Evolutionary conservation across 2,888 invertebrate species (phyloP).

Genomic region (Baronia brevicornis): DNA sequence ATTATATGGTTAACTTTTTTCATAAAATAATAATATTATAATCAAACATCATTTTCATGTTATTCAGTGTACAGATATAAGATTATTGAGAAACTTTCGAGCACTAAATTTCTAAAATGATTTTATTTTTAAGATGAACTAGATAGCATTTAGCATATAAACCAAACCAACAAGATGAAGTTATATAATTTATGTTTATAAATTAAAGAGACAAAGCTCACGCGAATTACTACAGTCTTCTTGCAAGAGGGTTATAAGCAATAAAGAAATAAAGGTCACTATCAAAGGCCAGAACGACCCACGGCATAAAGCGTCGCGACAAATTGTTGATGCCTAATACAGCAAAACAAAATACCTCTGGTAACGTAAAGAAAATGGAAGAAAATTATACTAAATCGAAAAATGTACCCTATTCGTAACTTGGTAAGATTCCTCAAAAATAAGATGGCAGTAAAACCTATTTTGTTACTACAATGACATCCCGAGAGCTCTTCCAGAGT

Average conservation of each 20-base stretch:
- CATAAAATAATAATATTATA: conserved; percentile 10
- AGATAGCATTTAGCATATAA: too few relatives aligned
- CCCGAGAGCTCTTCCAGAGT: conserved; percentile 18
- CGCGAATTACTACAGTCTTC: neutral
- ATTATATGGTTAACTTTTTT: conserved; percentile 13
- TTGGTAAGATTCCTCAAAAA: conserved; percentile 4
- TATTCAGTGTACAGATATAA: too few relatives aligned
- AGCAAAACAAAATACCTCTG: conserved; percentile 14
- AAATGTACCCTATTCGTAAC: conserved; percentile 11
- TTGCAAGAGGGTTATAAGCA: neutral
- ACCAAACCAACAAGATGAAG: too few relatives aligned
- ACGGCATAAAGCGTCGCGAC: conserved; percentile 8
- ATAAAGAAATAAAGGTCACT: conserved; percentile 12
- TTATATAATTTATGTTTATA: too few relatives aligned
- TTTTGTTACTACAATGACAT: conserved; percentile 19
- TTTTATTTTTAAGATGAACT: too few relatives aligned
- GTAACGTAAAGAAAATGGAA: conserved; percentile 6
- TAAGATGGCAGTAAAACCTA: conserved; percentile 1
- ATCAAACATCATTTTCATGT: conserved; percentile 1
- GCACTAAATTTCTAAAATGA: too few relatives aligned
- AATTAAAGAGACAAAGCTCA: too few relatives aligned
- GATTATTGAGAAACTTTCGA: too few relatives aligned
- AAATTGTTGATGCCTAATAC: conserved; percentile 14
- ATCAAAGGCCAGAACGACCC: conserved; percentile 3
- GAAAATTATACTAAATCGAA: too few relatives aligned